These are phyloP conservation scores for Halcyon smyrnensis DNA, from an alignment of 2,797 vertebrate genomes.

Conservation along the genomic window DNA sequence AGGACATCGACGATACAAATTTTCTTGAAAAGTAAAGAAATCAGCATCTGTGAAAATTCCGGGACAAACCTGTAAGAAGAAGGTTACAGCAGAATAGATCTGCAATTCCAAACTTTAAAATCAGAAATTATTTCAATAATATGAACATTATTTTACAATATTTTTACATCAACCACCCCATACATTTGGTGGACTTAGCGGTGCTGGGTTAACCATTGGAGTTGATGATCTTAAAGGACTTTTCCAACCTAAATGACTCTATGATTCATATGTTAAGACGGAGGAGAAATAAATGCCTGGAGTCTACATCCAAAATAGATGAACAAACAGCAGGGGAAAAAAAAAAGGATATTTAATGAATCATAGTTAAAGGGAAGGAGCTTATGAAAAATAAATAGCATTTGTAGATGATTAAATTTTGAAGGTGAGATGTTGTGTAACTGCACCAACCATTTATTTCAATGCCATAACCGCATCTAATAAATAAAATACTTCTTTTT, in stretches of 20 bases:
- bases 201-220: neutral
- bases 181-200: neutral
- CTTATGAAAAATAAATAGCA: slow-evolving; percentile 49
- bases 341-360: neutral
- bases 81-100: neutral
- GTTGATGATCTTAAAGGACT: neutral
- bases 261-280: neutral
- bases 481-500: slow-evolving; percentile 11
- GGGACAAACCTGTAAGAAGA: neutral
- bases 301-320: slow-evolving; percentile 7
- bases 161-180: neutral
- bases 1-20: neutral
- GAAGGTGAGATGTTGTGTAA: slow-evolving; percentile 38
- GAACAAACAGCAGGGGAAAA: neutral
- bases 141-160: neutral
- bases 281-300: neutral
- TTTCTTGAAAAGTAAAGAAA: neutral
- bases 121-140: neutral
- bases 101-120: neutral
- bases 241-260: neutral
- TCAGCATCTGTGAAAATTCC: neutral
- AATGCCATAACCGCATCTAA: neutral
- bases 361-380: slow-evolving; percentile 2
- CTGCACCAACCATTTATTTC: slow-evolving; percentile 46
- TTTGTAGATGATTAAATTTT: slow-evolving; percentile 57